Base-by-base conservation (phyloP, 2,113 vertebrate species). In the Sander vitreus region DNA sequence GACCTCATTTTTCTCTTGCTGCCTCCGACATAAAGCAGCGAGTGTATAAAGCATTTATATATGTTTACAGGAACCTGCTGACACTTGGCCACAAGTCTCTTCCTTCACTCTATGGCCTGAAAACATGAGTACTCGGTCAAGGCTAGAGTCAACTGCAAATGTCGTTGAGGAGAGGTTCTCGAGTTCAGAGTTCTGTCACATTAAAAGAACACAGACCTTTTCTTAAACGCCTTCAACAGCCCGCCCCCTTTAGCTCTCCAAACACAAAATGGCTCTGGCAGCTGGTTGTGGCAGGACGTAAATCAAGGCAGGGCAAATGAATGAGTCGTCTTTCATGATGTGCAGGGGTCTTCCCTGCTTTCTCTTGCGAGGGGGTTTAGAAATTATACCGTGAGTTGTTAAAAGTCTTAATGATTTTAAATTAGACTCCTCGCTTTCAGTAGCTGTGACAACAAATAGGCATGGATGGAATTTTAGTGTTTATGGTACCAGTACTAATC, bases 181-280 rank as follows among this genome's bases (percentile, higher is more conserved):
- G 23, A 89, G 82, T 88, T 93, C 69, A 84, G 76, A 84, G 93
- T 89, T 90, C 84, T 77, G 83, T 90, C 90, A 90, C 80, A 89
- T 93, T 92, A 89, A 91, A 86, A 89, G 83, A 90, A 88, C 77
- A 82, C 84, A 88, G 87, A 89, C 88, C 86, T 87, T 90, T 90
- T 89, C 72, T 88, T 75, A 86, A 88, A 84, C 27, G 69, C 83
- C 89, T 90, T 87, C 78, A 77, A 84, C 84, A 78, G 83, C 59
- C 76, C 83, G 12, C 75, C 48, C 11, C 6, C 36, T 39, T 50
- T 60, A 57, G 80, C 89, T 89, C 89, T 93, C 84, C 85, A 87
- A 89, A 88, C 92, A 90, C 90, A 93, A 93, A 93, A 93, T 90
- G 87, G 91, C 90, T 91, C 85, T 89, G 90, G 93, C 92, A 93